phyloP scores from a whole-genome alignment of 2,113 vertebrate species.

The Rhinopomastus cyanomelas region DNA sequence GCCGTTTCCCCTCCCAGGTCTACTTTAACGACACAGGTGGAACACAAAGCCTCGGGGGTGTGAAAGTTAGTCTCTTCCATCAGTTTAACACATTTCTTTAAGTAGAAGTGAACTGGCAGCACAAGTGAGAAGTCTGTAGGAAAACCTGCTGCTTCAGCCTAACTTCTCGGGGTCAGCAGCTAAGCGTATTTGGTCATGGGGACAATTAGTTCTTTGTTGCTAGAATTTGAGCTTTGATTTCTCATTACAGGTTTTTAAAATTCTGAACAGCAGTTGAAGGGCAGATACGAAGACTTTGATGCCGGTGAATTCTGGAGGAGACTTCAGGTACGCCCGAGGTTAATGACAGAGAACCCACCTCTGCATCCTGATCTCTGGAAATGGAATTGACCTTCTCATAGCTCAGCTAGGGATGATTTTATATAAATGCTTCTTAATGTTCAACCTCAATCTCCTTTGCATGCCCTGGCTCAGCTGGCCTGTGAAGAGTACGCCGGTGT shows the following conservation, averaged over 20 bases:
- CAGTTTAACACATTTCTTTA: neutral
- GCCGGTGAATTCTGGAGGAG: neutral
- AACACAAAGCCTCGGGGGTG: neutral
- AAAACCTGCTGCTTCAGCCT: neutral
- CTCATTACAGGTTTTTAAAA: constrained; percentile 1
- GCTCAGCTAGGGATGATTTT: neutral
- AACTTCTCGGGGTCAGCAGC: neutral
- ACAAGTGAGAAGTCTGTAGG: neutral
- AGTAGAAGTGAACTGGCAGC: neutral
- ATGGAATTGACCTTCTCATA: constrained; percentile 34
- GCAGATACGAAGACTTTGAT: constrained; percentile 1
- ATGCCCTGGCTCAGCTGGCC: neutral
- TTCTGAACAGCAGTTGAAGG: neutral
- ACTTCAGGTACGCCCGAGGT: neutral
- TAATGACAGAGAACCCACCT: neutral
- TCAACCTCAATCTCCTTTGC: neutral
- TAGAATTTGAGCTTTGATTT: constrained; percentile 40
- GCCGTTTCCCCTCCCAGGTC: neutral
- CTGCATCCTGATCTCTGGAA: constrained; percentile 27
- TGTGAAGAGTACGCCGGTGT: neutral
- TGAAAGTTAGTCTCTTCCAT: neutral
- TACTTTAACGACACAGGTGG: neutral
- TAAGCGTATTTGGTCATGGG: neutral
- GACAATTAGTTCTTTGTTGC: constrained; percentile 7
- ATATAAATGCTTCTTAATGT: constrained; percentile 5